These are phyloP conservation scores for Adoxophyes honmai DNA, from an alignment of 1,140 invertebrate genomes.

Conservation along the genomic window DNA sequence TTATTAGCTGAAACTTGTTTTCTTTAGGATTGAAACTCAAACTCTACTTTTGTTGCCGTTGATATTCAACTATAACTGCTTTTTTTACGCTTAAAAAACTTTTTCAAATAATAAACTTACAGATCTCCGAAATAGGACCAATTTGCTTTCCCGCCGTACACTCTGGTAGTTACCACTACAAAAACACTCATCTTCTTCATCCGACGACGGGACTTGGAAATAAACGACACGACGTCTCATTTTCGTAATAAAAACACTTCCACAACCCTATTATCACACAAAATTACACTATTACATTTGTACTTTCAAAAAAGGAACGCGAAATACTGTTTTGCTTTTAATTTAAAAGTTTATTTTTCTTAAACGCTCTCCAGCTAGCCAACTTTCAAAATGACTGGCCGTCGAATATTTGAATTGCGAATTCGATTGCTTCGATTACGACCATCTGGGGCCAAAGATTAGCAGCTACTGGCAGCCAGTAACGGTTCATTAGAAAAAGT, in stretches of 20 bases:
- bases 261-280: slow-evolving; percentile 14
- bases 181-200: slow-evolving; percentile 39
- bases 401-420: background rate
- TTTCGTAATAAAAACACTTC: slow-evolving; percentile 19
- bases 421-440: background rate
- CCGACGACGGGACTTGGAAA: slow-evolving; percentile 28
- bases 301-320: background rate
- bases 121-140: slow-evolving; percentile 45
- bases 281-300: background rate
- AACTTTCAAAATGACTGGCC: too few species aligned
- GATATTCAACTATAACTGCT: too few species aligned
- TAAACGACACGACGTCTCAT: slow-evolving; percentile 45
- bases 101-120: slow-evolving; percentile 31
- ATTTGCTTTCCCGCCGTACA: slow-evolving; percentile 49
- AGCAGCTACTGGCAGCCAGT: background rate
- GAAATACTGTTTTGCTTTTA: background rate
- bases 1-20: too few species aligned
- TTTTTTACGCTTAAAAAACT: too few species aligned
- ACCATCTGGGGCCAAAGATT: background rate
- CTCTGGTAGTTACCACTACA: slow-evolving; percentile 35
- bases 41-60: too few species aligned
- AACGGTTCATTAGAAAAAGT: slow-evolving; percentile 14
- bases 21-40: too few species aligned
- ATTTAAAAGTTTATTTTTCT: too few species aligned
- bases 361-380: too few species aligned